phyloP scores from a whole-genome alignment of 2,888 invertebrate genomes.

The Linnaemya vulpina region DNA sequence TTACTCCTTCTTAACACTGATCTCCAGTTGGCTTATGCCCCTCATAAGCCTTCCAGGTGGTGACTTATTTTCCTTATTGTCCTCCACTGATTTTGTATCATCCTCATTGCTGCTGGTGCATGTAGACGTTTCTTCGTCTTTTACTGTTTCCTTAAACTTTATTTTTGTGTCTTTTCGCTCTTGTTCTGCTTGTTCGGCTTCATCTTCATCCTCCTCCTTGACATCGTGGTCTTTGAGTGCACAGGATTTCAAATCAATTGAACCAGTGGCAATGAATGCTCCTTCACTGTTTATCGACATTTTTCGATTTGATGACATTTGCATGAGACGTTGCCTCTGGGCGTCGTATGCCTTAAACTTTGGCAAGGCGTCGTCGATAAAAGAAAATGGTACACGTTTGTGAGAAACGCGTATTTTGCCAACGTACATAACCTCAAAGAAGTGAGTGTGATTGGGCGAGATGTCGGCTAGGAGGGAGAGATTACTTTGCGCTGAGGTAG shows the following conservation, averaged over 20 bases:
- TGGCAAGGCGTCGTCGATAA: conserved; percentile 94
- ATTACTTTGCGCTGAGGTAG: conserved; percentile 82
- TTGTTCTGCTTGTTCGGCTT: conserved; percentile 45
- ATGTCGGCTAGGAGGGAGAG: conserved; percentile 85
- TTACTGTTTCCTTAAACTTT: conserved; percentile 25
- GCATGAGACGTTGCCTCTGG: conserved; percentile 85
- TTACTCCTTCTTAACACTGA: conserved; percentile 81
- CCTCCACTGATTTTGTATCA: conserved; percentile 59
- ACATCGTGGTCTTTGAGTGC: conserved; percentile 77
- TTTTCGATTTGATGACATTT: conserved; percentile 79
- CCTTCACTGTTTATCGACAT: conserved; percentile 80
- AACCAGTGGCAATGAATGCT: conserved; percentile 74
- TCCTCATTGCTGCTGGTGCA: conserved; percentile 70
- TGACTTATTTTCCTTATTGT: conserved; percentile 80
- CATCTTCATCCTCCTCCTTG: conserved; percentile 77
- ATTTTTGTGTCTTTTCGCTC: conserved; percentile 13
- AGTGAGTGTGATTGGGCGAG: conserved; percentile 93
- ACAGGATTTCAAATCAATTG: conserved; percentile 73
- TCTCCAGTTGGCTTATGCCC: conserved; percentile 80
- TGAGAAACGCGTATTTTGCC: conserved; percentile 95
- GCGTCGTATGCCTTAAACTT: conserved; percentile 92
- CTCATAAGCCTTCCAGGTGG: conserved; percentile 77
- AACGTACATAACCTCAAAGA: conserved; percentile 95
- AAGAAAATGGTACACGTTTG: conserved; percentile 90
- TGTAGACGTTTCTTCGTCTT: conserved; percentile 39